Evolutionary conservation across 2,888 invertebrate genomes (phyloP), one percentile per base, ranked within the genome.

Genomic region (Tenthredo scrophulariae): DNA sequence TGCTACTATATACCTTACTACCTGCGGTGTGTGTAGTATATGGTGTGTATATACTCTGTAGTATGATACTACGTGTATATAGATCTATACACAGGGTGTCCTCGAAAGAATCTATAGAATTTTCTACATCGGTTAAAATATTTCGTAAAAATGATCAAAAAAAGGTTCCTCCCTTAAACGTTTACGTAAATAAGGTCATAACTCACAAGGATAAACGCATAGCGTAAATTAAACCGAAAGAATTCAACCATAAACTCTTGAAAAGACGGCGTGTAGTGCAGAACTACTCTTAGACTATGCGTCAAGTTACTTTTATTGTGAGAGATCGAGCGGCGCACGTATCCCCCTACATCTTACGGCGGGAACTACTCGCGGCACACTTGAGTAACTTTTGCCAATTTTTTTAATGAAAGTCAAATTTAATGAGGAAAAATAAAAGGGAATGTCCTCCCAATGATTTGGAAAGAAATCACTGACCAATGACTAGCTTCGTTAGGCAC

Each of bases 1-100:
- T 40, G 62, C 62, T 58, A 58, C 80, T 80, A 77, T 77, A 77
- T 77, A 50, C 46, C 77, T 50, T 77, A 50, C 77, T 77, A 80
- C 80, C 80, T 62, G 58, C 80, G 58, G 13, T 40, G 29, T 80
- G 62, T 80, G 62, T 37, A 40, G 50, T 54, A 77, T 29, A 54
- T 50, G 33, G 50, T 54, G 26, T 77, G 46, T 77, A 40, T 46
- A 70, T 75, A 75, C 54, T 18, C 18, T 29, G 54, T 33, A 77
- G 77, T 75, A 54, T 77, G 22, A 77, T 54, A 50, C 50, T 33
- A 33, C 6, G 6, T 43, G 43, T 72, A 22, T 5, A 18, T 26
- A 18, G 7, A 22, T 43, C 74, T 4, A 43, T 43, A 26, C 29
- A 74, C 40, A n/a, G 13, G 74, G 74, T 74, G 74, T 43, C 9